These are phyloP conservation scores for Nephrotoma guestfalica DNA, from an alignment of 2,888 invertebrate genomes.

Conservation along the genomic window DNA sequence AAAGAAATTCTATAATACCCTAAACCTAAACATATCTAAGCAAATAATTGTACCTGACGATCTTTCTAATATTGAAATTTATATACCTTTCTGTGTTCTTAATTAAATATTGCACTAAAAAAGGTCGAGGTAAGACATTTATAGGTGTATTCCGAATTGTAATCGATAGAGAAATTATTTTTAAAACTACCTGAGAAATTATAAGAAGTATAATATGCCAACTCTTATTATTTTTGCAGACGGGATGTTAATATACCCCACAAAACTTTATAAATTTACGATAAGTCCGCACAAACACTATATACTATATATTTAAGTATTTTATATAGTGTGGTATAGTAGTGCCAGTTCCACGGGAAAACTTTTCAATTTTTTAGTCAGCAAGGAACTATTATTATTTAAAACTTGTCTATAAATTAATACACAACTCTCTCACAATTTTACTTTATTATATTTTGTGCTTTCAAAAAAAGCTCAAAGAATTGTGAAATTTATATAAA, in stretches of 20 bases:
- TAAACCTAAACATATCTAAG: too few relatives aligned
- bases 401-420: neutral
- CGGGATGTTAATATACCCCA: neutral
- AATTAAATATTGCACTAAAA: too few relatives aligned
- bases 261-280: neutral
- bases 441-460: neutral
- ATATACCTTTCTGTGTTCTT: too few relatives aligned
- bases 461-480: neutral
- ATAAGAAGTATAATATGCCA: neutral
- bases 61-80: too few relatives aligned
- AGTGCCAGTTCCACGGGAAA: neutral
- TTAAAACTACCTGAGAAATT: neutral
- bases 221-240: neutral
- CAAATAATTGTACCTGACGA: too few relatives aligned
- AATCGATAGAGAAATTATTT: too few relatives aligned
- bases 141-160: too few relatives aligned
- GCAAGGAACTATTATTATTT: neutral
- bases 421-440: neutral
- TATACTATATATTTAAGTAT: too few relatives aligned
- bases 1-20: too few relatives aligned
- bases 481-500: neutral
- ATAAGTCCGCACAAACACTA: neutral
- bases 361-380: neutral
- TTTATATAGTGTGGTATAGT: neutral
- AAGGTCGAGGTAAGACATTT: too few relatives aligned